These are phyloP conservation scores for Colletes collaris DNA, from an alignment of 2,888 invertebrate genomes.

Conservation along the genomic window DNA sequence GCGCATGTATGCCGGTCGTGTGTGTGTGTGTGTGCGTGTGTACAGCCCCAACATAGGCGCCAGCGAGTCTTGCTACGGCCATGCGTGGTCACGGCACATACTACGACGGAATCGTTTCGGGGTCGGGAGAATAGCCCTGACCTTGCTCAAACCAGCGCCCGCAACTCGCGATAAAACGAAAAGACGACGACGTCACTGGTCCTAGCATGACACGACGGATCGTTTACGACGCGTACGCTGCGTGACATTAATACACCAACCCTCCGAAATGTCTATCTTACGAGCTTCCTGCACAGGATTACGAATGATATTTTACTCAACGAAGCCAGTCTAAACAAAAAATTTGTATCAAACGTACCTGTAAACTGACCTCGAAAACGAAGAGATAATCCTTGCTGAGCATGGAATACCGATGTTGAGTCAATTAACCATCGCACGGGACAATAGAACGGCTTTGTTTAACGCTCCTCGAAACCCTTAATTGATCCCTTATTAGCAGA, in stretches of 20 bases:
- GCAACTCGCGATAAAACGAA: constrained; percentile 69
- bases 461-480: neutral
- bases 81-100: constrained; percentile 71
- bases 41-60: constrained; percentile 55
- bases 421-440: neutral
- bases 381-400: too few relatives aligned
- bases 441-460: neutral
- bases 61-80: constrained; percentile 61
- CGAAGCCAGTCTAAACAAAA: too few relatives aligned
- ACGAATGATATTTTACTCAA: too few relatives aligned
- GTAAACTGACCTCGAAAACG: too few relatives aligned
- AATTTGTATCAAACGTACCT: too few relatives aligned
- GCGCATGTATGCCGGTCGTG: constrained; percentile 9
- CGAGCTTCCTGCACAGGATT: too few relatives aligned
- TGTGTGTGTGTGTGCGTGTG: constrained; percentile 25
- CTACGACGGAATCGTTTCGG: constrained; percentile 62
- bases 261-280: too few relatives aligned
- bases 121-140: constrained; percentile 75
- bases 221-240: neutral
- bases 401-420: neutral
- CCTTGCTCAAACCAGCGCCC: constrained; percentile 75
- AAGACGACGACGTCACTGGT: constrained; percentile 71
- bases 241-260: too few relatives aligned
- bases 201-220: constrained; percentile 17
- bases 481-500: neutral